phyloP scores from a whole-genome alignment of 2,797 vertebrate genomes.

The Mareca strepera region DNA sequence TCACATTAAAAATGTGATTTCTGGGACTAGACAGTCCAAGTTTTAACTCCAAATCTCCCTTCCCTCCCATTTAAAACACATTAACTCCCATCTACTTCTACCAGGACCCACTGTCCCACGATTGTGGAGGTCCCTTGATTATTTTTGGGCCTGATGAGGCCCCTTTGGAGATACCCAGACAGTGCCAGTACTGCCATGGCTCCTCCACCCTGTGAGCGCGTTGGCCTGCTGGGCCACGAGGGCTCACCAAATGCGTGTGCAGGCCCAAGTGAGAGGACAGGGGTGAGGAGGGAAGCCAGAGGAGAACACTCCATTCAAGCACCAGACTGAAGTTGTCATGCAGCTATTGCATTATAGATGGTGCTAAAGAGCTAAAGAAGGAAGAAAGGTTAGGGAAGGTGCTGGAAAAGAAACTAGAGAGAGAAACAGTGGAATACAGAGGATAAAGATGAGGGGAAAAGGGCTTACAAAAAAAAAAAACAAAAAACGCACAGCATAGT shows the following conservation, averaged over 20 bases:
- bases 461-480: neutral
- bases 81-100: neutral
- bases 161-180: neutral
- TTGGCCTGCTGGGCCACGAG: neutral
- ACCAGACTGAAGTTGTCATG: neutral
- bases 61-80: neutral
- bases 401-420: neutral
- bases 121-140: neutral
- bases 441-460: neutral
- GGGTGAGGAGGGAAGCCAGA: neutral
- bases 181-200: neutral
- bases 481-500: neutral
- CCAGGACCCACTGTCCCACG: neutral
- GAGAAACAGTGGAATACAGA: neutral
- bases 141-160: neutral
- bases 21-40: neutral
- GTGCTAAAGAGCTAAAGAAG: neutral
- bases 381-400: neutral
- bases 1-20: neutral
- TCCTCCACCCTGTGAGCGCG: rapidly evolving
- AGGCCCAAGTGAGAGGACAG: neutral
- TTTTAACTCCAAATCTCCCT: neutral
- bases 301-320: neutral
- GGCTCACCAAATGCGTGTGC: rapidly evolving
- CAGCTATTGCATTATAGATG: neutral